Base-by-base conservation (phyloP, 2,888 invertebrate genomes). In the Leptinotarsa rubiginosa region DNA sequence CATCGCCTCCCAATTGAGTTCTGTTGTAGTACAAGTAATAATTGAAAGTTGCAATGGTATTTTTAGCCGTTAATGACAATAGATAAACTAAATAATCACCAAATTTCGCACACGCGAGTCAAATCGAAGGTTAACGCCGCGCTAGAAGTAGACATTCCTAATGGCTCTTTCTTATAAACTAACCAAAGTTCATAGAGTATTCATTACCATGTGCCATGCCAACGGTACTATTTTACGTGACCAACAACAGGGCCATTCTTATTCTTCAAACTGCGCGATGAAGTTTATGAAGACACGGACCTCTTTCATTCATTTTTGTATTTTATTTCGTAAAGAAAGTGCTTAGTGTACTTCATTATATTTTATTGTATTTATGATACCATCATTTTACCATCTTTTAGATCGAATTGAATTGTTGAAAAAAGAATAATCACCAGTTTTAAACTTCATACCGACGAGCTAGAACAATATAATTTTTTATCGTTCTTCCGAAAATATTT, bases 161-260 rank as follows among this genome's bases (percentile, higher is more conserved):
- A 62, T 62, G 41, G 62, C 13, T 62, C 41, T 62, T 62, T 41
- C 31, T 62, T 20, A 12, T 16, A n/a, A 31, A 56, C 13, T 22
- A 56, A 56, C 22, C 56, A 56, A 56, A 56, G 56, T 62, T 41
- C 62, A n/a, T 41, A 62, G n/a, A 31, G 62, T 25, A 41, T 41
- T 31, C 41, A 62, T 62, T 62, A 62, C 31, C 62, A 62, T 62
- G 31, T 31, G 41, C 10, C 41, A 41, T 41, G 10, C 7, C 16
- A 13, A 62, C 62, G 62, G 62, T 62, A 62, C 62, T 62, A 62
- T 15, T 41, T n/a, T 31, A 62, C 62, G 62, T 62, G 62, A 62
- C 62, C 62, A n/a, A 62, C 41, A 41, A n/a, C 16, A 2, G 16
- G 12, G 31, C 31, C 25, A 62, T 62, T 31, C 31, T 62, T 62